Percentiles rank a stretch among this genome's conserved stretches.
phyloP scores from a whole-genome alignment of 2,797 vertebrate species.

The Pangasius krempfi region DNA sequence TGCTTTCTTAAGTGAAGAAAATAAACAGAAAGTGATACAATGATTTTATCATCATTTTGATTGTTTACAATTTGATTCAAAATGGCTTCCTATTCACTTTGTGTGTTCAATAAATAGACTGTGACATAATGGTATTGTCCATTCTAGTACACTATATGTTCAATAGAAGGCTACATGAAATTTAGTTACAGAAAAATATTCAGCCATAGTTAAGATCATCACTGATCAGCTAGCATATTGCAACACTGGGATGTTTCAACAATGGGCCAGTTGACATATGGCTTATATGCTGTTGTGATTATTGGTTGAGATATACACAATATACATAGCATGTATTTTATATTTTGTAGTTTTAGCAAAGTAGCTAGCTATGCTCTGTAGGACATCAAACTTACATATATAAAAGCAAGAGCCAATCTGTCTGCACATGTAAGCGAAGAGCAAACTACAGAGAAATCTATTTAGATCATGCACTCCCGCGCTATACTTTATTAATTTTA shows the following conservation, averaged over 20 bases:
- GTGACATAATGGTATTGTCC: not conserved
- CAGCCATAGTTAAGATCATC: not conserved
- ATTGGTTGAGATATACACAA: not conserved
- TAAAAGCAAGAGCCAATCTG: not conserved
- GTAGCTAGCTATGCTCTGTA: not conserved
- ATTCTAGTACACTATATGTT: not conserved
- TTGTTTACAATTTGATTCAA: not conserved
- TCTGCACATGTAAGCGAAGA: not conserved
- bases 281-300: not conserved
- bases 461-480: not conserved
- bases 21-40: not conserved
- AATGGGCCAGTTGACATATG: not conserved
- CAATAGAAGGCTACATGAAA: not conserved
- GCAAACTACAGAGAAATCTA: not conserved
- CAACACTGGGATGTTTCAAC: too few species aligned
- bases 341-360: conserved; percentile 10
- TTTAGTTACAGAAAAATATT: not conserved
- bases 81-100: not conserved
- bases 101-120: not conserved
- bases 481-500: not conserved
- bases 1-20: not conserved
- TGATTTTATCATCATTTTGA: not conserved
- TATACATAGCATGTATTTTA: not conserved
- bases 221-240: not conserved
- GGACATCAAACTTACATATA: not conserved